These are phyloP conservation scores for Ptilonorhynchus violaceus DNA, from an alignment of 2,113 vertebrate genomes.

Conservation along the genomic window DNA sequence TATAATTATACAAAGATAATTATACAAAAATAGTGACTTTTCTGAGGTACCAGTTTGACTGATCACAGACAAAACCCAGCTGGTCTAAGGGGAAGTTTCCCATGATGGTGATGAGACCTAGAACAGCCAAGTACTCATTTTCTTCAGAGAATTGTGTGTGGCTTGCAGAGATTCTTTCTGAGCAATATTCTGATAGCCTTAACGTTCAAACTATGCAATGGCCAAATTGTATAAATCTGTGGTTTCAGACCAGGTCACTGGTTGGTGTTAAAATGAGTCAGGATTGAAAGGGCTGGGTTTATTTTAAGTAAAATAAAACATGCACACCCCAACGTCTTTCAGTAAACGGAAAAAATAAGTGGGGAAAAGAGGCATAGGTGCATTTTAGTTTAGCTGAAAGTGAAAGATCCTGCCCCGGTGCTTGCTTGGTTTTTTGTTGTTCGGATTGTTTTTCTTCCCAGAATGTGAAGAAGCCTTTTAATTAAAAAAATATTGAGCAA, in stretches of 20 bases:
- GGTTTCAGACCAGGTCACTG: background rate
- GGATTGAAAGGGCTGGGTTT: background rate
- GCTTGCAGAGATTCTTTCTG: background rate
- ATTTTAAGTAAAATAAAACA: background rate
- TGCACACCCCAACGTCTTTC: fast-evolving
- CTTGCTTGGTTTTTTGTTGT: background rate
- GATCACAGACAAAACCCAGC: background rate
- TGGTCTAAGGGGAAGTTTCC: background rate
- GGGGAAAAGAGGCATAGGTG: background rate
- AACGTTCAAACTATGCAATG: background rate
- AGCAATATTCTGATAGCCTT: background rate
- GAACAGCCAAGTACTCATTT: background rate
- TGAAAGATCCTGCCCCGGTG: background rate
- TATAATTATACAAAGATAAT: background rate
- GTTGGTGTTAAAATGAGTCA: background rate
- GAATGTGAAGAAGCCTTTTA: background rate
- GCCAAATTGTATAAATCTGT: background rate
- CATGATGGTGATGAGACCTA: background rate
- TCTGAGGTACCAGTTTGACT: background rate
- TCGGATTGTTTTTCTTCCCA: background rate
- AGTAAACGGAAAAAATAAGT: background rate
- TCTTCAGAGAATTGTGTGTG: background rate
- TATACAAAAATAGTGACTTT: background rate
- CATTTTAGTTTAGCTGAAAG: background rate
- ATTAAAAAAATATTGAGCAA: background rate